Percentiles rank a stretch among this genome's conserved stretches.
These are phyloP conservation scores for Synergus umbraculus DNA, from an alignment of 2,888 invertebrate species.

Conservation along the genomic window DNA sequence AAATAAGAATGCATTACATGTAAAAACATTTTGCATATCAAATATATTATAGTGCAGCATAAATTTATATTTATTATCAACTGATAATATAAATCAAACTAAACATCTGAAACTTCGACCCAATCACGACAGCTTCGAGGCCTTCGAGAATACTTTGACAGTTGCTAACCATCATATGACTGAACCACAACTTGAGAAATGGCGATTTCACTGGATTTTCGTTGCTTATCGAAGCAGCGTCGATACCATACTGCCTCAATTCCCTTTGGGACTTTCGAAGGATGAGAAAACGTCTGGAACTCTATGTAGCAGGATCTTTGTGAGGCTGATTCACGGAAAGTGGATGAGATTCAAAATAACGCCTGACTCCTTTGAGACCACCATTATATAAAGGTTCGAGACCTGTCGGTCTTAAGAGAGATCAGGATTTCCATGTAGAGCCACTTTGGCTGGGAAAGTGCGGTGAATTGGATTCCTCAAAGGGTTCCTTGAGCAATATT, in stretches of 20 bases:
- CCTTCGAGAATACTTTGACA: slow-evolving; percentile 7
- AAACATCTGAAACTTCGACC: no score
- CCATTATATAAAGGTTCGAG: slow-evolving; percentile 22
- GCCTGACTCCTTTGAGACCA: slow-evolving; percentile 26
- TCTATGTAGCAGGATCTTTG: slow-evolving; percentile 39
- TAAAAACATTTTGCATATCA: neutral
- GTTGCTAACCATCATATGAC: slow-evolving; percentile 17
- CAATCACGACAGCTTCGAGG: no score
- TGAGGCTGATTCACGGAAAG: slow-evolving; percentile 36
- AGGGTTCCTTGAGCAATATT: slow-evolving; percentile 11
- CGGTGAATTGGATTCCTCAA: slow-evolving; percentile 8
- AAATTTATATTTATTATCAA: no score
- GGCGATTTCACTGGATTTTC: slow-evolving; percentile 37
- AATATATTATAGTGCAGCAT: neutral
- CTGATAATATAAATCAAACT: no score
- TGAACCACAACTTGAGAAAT: slow-evolving; percentile 19
- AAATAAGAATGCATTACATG: neutral
- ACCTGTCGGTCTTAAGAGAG: neutral
- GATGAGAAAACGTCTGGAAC: slow-evolving; percentile 46
- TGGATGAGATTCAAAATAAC: slow-evolving; percentile 41
- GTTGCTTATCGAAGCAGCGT: slow-evolving; percentile 24
- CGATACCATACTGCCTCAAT: slow-evolving; percentile 37
- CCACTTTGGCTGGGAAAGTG: slow-evolving; percentile 26
- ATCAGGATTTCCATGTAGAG: slow-evolving; percentile 4
- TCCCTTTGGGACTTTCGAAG: slow-evolving; percentile 51